Evolutionary conservation across 1,140 invertebrate species (phyloP).

Genomic region (Melanaphis sacchari): DNA sequence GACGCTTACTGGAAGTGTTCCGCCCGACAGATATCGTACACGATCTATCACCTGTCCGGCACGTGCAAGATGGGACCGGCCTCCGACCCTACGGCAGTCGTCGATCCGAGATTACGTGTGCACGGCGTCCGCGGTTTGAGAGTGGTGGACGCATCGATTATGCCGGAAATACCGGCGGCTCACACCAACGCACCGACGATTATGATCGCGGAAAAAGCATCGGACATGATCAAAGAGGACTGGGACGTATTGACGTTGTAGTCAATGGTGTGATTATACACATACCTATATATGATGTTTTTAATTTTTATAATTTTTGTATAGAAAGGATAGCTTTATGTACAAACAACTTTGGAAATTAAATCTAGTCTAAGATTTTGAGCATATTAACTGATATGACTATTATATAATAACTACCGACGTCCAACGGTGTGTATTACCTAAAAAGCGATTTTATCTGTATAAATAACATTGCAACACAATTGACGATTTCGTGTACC

Average conservation of each 20-base stretch:
- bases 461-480: too few species aligned
- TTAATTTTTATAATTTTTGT: too few species aligned
- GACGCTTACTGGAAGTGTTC: slow-evolving; percentile 76
- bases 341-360: too few species aligned
- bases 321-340: too few species aligned
- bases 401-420: not conserved
- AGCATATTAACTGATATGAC: not conserved
- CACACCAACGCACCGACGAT: slow-evolving; percentile 79
- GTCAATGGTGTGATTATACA: not conserved
- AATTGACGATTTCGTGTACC: too few species aligned
- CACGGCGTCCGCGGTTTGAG: slow-evolving; percentile 75
- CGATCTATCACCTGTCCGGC: slow-evolving; percentile 67
- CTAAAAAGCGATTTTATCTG: too few species aligned
- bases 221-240: slow-evolving; percentile 75
- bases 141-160: slow-evolving; percentile 79
- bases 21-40: slow-evolving; percentile 63
- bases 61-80: slow-evolving; percentile 74
- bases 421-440: too few species aligned
- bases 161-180: slow-evolving; percentile 78
- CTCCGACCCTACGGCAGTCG: slow-evolving; percentile 68
- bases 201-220: slow-evolving; percentile 80
- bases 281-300: too few species aligned
- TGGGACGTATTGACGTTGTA: not conserved
- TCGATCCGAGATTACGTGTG: slow-evolving; percentile 70
- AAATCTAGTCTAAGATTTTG: not conserved